Evolutionary conservation across 1,140 invertebrate genomes (phyloP), one percentile per base, ranked within the genome.

Genomic region (Pseudomyrmex dendroicus): DNA sequence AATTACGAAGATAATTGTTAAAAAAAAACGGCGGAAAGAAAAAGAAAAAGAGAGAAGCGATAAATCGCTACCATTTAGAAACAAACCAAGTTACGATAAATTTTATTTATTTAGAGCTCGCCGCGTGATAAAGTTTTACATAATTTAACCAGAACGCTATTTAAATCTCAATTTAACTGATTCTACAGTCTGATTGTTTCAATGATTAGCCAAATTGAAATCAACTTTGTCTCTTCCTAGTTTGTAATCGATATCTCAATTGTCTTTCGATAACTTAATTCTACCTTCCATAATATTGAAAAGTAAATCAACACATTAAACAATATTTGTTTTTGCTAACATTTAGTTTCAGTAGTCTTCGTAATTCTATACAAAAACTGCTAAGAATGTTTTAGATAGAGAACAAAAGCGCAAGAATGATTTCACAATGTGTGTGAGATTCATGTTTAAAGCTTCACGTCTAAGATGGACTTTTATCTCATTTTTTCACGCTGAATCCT

Each of bases 41-140:
- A 35, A 35, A 7, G 7, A 35, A 35, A 35, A 7, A 35, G 7
- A 35, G 7, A 35, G 35, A 57, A 50, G 10, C 64, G 52, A 68
- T 48, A 72, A 80, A 72, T 72, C 54, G 61, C 20, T 70, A 20
- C 44, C 63, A 70, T 70, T 56, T 13, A 68, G 35, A 68, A 80
- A 50, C 20, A 80, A 70, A 22, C 66, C n/a, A 72, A 59, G 12
- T 59, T 59, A 61, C 10, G 50, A 70, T n/a, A 22, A 12, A 10
- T 70, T 80, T 80, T 59, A 59, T 61, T 80, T 78, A 70, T 48
- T 46, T 50, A 59, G 20, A 8, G 12, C 12, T 72, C 15, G 3
- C 10, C 13, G 54, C 13, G 35, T 35, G 52, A 17, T 44, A 15
- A 48, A 70, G 3, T 50, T 80, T 70, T 56, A 59, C 20, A n/a